These are phyloP conservation scores for Lepidostoma basale DNA, from an alignment of 1,140 invertebrate genomes.

Conservation along the genomic window DNA sequence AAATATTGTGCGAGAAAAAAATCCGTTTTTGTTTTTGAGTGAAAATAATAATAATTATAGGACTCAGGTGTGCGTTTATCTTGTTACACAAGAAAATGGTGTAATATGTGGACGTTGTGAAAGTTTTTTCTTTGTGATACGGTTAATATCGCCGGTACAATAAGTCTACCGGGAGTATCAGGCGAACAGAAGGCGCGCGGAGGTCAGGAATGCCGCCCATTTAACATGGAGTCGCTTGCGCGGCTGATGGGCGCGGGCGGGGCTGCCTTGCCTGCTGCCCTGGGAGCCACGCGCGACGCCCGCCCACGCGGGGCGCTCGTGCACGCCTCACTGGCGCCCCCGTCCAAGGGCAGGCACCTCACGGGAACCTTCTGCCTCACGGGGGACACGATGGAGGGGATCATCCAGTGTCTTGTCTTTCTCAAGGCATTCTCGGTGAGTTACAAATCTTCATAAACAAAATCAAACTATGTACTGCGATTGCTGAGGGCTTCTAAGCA, in stretches of 20 bases:
- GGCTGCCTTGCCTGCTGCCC: constrained; percentile 66
- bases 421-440: constrained; percentile 91
- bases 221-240: constrained; percentile 76
- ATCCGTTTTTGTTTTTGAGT: too few species aligned
- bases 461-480: background rate
- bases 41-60: too few species aligned
- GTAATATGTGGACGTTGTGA: too few species aligned
- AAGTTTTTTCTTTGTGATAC: too few species aligned
- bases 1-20: too few species aligned
- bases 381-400: constrained; percentile 89
- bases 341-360: constrained; percentile 76
- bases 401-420: constrained; percentile 90
- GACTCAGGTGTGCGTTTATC: too few species aligned
- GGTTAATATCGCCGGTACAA: constrained; percentile 21
- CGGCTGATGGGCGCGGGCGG: constrained; percentile 70
- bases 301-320: constrained; percentile 73
- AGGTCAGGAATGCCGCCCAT: constrained; percentile 6
- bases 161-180: constrained; percentile 30
- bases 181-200: constrained; percentile 20
- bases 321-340: constrained; percentile 75
- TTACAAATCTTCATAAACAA: background rate
- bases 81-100: too few species aligned
- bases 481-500: background rate
- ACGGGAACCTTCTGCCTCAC: constrained; percentile 86
- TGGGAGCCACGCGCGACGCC: constrained; percentile 63